Base-by-base conservation (phyloP, 2,113 vertebrate genomes). In the Pandion haliaetus region DNA sequence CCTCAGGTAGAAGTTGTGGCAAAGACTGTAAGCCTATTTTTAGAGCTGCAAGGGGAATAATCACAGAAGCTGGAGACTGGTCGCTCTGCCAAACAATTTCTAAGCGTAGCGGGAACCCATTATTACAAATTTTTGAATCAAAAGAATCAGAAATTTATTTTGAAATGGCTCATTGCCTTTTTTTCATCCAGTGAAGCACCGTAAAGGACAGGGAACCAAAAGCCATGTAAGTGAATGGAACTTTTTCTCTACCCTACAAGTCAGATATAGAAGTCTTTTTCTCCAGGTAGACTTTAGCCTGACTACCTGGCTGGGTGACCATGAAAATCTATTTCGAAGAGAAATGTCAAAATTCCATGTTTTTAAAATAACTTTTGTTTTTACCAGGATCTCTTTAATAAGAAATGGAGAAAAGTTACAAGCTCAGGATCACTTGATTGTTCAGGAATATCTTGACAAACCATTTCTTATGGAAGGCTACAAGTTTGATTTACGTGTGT, bases 371-470 rank as follows among this genome's bases (percentile, higher is more conserved):
- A 78, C 24, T 73, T 93, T 72, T 95, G 5, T 94, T 97, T 98
- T 96, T 90, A 55, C 74, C 97, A 99, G 99, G 97, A 99, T 99
- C 97, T 99, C 99, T 83, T 98, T 99, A 98, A 99, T 99, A 98
- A 99, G 99, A 96, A 99, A 99, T 97, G 99, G 99, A 91, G 99
- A 99, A 96, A 99, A 99, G 96, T 98, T 99, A 94, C 99, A 99
- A 89, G 98, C 99, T 97, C 99, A 99, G 96, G 99, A 99, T 96
- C 99, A 99, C 97, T 98, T 99, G 94, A 99, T 99, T 66, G 99
- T 99, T 97, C 99, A 99, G 98, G 99, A 99, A 94, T 99, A 99
- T 95, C 98, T 99, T 93, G 99, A 99, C 97, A 99, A 99, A 84
- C 99, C 99, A 49, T 99, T 99, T 94, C 98, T 99, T 85, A 99